Evolutionary conservation across 2,113 vertebrate species (phyloP), one percentile per base, ranked within the genome.

Genomic region (Odontophorus gujanensis): DNA sequence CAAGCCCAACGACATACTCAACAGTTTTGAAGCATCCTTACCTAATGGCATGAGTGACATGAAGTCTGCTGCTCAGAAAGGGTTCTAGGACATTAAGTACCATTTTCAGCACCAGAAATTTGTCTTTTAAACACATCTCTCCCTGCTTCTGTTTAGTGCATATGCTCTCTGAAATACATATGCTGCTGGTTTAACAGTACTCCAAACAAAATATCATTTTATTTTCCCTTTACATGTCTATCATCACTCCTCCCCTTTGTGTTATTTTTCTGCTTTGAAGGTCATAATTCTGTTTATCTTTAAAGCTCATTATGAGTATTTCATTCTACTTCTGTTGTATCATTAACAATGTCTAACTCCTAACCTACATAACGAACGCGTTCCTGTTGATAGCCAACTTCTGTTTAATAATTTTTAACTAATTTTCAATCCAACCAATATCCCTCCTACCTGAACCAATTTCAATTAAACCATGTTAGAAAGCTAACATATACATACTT

Each of bases 401-500:
- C 42, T 91, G 53, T 85, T 94, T 86, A 36, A 40, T 78, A 63
- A 69, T 28, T 90, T 80, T 83, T 65, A 88, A 61, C 42, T 34
- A 85, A 77, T 51, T 92, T 92, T 67, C 48, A 73, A 68, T 68
- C 15, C 20, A 74, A 42, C 18, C 58, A 22, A 68, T 32, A 68
- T 45, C 80, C n/a, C 73, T 92, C 50, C 61, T 77, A 86, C 59
- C n/a, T 73, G 84, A 83, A 77, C 0, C 8, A 92, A 81, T 90
- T 89, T 93, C 77, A 77, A 75, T 90, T 88, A 84, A 93, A 90
- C 69, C 90, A 74, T n/a, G 16, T 59, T 67, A 86, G 69, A 90
- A 85, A 86, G n/a, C 34, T 93, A 92, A 81, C 51, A 74, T 45
- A 50, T 43, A 85, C 55, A 65, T 78, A 24, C 68, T 88, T 88